Percentiles rank a stretch among this genome's conserved stretches.
Evolutionary conservation across 2,888 invertebrate genomes (phyloP).

Genomic region (Amiota communis): DNA sequence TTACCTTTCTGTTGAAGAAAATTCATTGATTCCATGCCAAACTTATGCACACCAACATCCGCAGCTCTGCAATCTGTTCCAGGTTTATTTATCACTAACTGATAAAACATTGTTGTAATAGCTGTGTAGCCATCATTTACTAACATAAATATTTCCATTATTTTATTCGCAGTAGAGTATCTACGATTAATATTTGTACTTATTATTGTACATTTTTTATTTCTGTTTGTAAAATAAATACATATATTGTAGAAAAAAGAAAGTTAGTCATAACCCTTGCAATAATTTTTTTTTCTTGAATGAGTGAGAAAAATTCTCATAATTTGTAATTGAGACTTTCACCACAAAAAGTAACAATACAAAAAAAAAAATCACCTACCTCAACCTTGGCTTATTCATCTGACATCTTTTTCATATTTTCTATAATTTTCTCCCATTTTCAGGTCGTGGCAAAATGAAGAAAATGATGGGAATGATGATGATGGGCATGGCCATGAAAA

Average conservation of each 20-base stretch:
- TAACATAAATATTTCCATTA: no score
- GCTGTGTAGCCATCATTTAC: no score
- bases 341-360: slow-evolving; percentile 7
- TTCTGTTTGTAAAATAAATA: no score
- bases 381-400: background rate
- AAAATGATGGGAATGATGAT: slow-evolving; percentile 94
- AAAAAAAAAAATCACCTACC: slow-evolving; percentile 15
- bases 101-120: no score
- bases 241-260: background rate
- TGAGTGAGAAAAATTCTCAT: slow-evolving; percentile 16
- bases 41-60: no score
- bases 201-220: no score
- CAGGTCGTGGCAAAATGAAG: slow-evolving; percentile 89
- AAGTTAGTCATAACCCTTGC: slow-evolving; percentile 12
- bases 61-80: no score
- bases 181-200: no score
- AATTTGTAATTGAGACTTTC: slow-evolving; percentile 23
- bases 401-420: slow-evolving; percentile 34
- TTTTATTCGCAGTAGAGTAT: no score
- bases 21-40: no score
- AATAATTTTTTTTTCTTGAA: background rate
- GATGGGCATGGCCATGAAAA: slow-evolving; percentile 89
- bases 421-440: slow-evolving; percentile 57
- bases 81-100: no score
- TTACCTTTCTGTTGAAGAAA: no score